A percentile compares a stretch with the other conserved stretches of the same genome.
phyloP scores from a whole-genome alignment of 2,888 invertebrate genomes.

The Hemaris fuciformis region DNA sequence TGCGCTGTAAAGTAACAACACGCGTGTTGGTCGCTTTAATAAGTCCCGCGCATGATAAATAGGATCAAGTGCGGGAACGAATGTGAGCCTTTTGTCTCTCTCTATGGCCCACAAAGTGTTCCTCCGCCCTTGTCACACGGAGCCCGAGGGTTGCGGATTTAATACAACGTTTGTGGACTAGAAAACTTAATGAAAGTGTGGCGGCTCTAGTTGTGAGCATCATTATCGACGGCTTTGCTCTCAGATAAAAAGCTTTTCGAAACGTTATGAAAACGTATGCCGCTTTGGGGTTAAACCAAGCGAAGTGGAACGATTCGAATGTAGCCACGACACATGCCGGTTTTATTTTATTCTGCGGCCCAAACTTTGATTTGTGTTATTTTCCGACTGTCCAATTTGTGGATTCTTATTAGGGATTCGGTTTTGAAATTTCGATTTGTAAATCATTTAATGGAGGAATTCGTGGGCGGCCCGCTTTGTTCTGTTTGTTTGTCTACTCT shows the following conservation, averaged over 20 bases:
- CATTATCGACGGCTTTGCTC: conserved; percentile 72
- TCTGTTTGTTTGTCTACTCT: not conserved
- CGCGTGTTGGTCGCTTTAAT: conserved; percentile 75
- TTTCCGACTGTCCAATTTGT: conserved; percentile 11
- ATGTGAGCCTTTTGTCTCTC: conserved; percentile 40
- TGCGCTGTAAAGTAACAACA: conserved; percentile 60
- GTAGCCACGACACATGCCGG: conserved; percentile 26
- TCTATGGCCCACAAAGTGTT: conserved; percentile 36
- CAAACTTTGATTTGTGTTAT: conserved; percentile 18
- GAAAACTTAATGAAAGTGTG: conserved; percentile 74
- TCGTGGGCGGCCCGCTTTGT: not conserved
- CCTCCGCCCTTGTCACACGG: conserved; percentile 40
- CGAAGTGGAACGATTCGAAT: conserved; percentile 47
- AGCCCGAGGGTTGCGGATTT: conserved; percentile 51
- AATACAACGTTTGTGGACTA: conserved; percentile 58
- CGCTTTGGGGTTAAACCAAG: conserved; percentile 54
- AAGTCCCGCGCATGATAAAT: conserved; percentile 75
- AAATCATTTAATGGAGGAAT: not conserved
- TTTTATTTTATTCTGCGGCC: conserved; percentile 37
- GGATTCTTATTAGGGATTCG: not conserved
- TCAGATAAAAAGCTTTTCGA: conserved; percentile 64
- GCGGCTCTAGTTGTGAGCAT: conserved; percentile 56
- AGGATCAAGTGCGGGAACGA: conserved; percentile 68
- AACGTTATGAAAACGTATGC: conserved; percentile 67
- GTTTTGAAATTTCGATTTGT: not conserved